Conservation (phyloP, 2,797 vertebrate species). For the Sphaeramia orbicularis region DNA sequence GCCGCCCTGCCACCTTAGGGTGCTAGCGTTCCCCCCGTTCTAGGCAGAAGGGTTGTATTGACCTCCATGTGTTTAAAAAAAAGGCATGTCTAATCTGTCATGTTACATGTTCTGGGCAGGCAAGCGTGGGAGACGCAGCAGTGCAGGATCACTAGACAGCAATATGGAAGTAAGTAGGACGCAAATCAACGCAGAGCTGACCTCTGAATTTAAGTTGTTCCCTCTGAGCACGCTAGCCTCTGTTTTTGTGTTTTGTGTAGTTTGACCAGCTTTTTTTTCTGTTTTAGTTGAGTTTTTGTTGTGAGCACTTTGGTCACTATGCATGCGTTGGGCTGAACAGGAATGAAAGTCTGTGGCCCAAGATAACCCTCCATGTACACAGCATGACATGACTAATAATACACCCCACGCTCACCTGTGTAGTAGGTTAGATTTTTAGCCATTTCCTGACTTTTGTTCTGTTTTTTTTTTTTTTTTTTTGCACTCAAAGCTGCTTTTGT, state of each 20-base stretch:
- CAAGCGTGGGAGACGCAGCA: constrained; percentile 99
- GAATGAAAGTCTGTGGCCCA: constrained; percentile 30
- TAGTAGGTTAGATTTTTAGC: constrained; percentile 2
- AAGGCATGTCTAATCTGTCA: constrained; percentile 91
- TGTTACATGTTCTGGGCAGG: constrained; percentile 99
- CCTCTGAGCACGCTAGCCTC: constrained; percentile 74
- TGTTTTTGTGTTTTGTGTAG: constrained; percentile 72
- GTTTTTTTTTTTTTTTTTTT: too few relatives aligned
- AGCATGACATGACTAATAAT: constrained; percentile 55
- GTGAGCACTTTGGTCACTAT: constrained; percentile 45
- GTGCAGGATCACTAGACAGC: constrained; percentile 99
- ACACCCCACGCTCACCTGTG: constrained; percentile 26
- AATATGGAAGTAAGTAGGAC: constrained; percentile 99
- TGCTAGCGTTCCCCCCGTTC: constrained; percentile 54
- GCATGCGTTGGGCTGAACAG: constrained; percentile 56
- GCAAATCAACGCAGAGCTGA: constrained; percentile 84
- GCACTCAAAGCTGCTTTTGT: constrained; percentile 1
- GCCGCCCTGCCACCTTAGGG: constrained; percentile 51
- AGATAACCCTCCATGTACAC: constrained; percentile 39
- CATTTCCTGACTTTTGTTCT: constrained; percentile 13
- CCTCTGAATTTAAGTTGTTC: constrained; percentile 82
- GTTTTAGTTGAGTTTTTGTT: constrained; percentile 47
- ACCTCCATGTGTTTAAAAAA: constrained; percentile 74
- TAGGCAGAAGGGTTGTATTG: constrained; percentile 48
- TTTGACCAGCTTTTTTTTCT: constrained; percentile 36